Percentiles rank a stretch among this genome's conserved stretches.
phyloP scores from a whole-genome alignment of 2,113 vertebrate species.

The Istiophorus platypterus region DNA sequence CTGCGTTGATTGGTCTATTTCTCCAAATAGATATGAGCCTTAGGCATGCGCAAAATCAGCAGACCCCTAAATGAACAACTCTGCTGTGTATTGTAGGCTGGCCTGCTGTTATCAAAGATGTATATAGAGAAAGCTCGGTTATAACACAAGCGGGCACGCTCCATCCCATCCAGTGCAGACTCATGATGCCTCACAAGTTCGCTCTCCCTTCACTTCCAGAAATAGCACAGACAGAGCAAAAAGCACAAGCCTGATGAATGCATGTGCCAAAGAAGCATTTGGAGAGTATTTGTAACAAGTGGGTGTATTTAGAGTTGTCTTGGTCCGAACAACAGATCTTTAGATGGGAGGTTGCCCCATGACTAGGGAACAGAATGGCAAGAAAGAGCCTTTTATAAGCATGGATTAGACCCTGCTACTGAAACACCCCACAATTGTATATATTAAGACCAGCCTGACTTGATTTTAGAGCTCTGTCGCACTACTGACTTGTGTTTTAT shows the following conservation, averaged over 20 bases:
- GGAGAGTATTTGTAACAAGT: constrained; percentile 35
- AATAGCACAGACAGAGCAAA: constrained; percentile 31
- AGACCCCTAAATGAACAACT: constrained; percentile 58
- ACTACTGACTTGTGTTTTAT: neutral
- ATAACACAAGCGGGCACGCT: constrained; percentile 1
- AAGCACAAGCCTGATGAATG: constrained; percentile 21
- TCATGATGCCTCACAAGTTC: constrained; percentile 52
- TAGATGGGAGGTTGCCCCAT: constrained; percentile 51
- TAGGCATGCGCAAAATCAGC: constrained; percentile 50
- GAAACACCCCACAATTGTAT: constrained; percentile 10
- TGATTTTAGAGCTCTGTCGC: neutral
- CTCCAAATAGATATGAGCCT: constrained; percentile 61
- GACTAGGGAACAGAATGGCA: constrained; percentile 32
- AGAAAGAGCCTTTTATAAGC: constrained; percentile 55
- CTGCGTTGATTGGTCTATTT: constrained; percentile 38
- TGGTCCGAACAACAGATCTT: constrained; percentile 56
- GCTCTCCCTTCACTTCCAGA: constrained; percentile 1
- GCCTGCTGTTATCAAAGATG: constrained; percentile 20
- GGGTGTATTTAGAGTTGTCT: constrained; percentile 28
- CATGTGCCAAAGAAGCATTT: constrained; percentile 44
- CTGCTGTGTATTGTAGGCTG: constrained; percentile 36
- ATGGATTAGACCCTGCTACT: constrained; percentile 8
- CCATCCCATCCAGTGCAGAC: constrained; percentile 16
- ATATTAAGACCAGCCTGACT: constrained; percentile 12
- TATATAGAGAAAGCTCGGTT: constrained; percentile 11